A percentile compares a stretch with the other conserved stretches of the same genome.
These are phyloP conservation scores for Eurystomus glaucurus DNA, from an alignment of 2,797 vertebrate species.

Conservation along the genomic window DNA sequence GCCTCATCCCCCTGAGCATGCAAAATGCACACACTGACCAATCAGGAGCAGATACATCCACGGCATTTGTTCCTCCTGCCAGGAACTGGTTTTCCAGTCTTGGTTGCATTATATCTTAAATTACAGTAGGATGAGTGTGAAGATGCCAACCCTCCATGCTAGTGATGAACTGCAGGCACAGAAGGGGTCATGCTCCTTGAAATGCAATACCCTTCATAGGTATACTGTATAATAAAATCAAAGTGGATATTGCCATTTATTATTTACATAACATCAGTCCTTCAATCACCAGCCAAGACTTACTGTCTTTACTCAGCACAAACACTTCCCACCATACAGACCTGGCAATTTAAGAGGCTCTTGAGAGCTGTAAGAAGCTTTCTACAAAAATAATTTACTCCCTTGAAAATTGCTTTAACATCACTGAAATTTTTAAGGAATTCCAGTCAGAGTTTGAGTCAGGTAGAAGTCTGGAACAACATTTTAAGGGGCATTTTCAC, in stretches of 20 bases:
- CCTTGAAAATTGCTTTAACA: neutral
- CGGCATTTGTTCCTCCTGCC: rapidly evolving
- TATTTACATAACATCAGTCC: neutral
- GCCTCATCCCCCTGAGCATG: rapidly evolving
- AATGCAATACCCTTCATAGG: neutral
- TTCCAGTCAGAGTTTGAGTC: neutral
- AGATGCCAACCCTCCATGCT: neutral
- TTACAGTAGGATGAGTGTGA: neutral
- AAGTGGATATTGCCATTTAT: neutral
- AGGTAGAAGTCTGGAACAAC: neutral
- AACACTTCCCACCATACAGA: neutral
- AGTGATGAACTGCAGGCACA: neutral
- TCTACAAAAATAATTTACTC: neutral
- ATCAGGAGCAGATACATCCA: neutral
- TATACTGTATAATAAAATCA: rapidly evolving
- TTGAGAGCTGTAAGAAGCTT: neutral
- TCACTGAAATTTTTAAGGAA: neutral
- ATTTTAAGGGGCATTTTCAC: neutral
- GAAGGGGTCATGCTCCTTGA: neutral
- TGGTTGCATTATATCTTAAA: neutral
- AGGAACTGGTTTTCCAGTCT: rapidly evolving
- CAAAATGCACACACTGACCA: rapidly evolving
- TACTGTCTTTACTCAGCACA: neutral
- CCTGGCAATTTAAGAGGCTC: neutral
- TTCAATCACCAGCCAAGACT: neutral